Percentiles rank a stretch among this genome's conserved stretches.
Conservation (phyloP, 2,113 vertebrate species). For the Lota lota region DNA sequence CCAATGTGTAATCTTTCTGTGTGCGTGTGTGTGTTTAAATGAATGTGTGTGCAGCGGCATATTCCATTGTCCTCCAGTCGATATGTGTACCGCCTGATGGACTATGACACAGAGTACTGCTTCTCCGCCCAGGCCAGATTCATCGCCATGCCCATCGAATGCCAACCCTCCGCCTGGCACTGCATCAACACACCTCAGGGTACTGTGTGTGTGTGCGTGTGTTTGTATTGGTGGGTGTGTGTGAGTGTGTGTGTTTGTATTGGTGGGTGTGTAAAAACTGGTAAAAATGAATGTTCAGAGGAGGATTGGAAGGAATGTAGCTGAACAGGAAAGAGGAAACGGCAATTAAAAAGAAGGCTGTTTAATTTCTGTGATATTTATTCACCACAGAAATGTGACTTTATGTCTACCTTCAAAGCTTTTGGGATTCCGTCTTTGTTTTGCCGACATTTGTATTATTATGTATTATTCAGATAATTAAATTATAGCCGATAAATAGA, state of each 20-base stretch:
- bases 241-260: background rate
- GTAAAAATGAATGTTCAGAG: background rate
- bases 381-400: background rate
- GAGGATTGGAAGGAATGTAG: constrained; percentile 27
- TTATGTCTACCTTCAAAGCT: no score
- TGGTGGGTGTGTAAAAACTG: background rate
- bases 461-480: no score
- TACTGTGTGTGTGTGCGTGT: constrained; percentile 19
- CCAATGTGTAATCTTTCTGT: background rate
- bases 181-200: constrained; percentile 55
- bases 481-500: no score
- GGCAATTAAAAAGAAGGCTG: background rate
- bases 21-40: constrained; percentile 4
- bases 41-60: constrained; percentile 34
- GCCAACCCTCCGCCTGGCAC: constrained; percentile 42
- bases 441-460: no score
- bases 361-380: background rate
- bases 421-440: no score
- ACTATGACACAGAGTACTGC: constrained; percentile 52
- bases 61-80: constrained; percentile 6
- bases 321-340: constrained; percentile 1
- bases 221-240: background rate
- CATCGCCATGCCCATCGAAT: constrained; percentile 4
- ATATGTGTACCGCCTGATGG: constrained; percentile 36
- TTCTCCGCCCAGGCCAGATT: constrained; percentile 52